Percentiles rank a stretch among this genome's conserved stretches.
These are phyloP conservation scores for Musca vetustissima DNA, from an alignment of 1,140 invertebrate species.

Conservation along the genomic window DNA sequence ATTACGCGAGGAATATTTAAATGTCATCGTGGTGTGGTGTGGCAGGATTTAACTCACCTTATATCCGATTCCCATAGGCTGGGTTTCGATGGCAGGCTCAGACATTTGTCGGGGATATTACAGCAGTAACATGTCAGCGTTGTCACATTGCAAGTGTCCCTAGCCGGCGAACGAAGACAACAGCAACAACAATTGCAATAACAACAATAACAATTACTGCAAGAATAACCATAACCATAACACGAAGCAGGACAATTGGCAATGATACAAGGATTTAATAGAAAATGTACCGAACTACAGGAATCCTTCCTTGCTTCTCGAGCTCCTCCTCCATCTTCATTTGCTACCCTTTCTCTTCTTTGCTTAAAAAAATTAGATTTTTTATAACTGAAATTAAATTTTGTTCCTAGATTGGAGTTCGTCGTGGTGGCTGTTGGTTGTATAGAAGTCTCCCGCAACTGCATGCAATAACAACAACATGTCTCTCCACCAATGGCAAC, in stretches of 20 bases:
- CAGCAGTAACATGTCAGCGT: neutral
- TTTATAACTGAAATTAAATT: neutral
- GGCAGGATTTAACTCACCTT: conserved; percentile 6
- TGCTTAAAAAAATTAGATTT: too few relatives aligned
- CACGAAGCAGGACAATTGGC: too few relatives aligned
- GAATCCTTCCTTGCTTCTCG: too few relatives aligned
- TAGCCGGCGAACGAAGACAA: neutral
- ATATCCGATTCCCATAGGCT: conserved; percentile 2
- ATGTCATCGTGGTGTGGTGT: neutral
- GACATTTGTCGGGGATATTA: neutral
- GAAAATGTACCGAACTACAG: too few relatives aligned
- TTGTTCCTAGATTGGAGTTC: neutral
- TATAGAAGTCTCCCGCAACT: conserved; percentile 10
- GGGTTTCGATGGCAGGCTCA: neutral
- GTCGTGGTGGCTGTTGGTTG: neutral
- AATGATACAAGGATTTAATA: too few relatives aligned
- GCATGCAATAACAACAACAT: conserved; percentile 11
- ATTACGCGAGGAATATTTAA: conserved; percentile 11
- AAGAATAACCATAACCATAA: too few relatives aligned
- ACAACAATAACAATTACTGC: too few relatives aligned
- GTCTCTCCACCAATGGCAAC: neutral
- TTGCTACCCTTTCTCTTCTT: too few relatives aligned
- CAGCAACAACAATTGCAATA: conserved; percentile 4
- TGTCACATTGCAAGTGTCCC: too few relatives aligned
- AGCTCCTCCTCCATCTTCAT: too few relatives aligned